A percentile compares a stretch with the other conserved stretches of the same genome.
These are phyloP conservation scores for Peromyscus aztecus DNA, from an alignment of 2,797 vertebrate species.

Conservation along the genomic window DNA sequence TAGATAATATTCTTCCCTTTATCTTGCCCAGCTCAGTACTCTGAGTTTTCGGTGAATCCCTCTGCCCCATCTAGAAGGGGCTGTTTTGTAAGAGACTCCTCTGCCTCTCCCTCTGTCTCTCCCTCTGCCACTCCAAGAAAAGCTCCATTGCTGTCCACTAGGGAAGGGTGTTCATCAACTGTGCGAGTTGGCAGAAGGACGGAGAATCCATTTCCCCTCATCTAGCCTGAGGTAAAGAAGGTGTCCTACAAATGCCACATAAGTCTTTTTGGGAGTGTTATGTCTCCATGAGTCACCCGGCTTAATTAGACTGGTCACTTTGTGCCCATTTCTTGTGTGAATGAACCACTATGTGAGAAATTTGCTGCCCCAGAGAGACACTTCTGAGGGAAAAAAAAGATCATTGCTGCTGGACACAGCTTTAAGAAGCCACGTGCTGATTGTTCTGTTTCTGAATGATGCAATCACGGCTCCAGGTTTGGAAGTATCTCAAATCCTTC, in stretches of 20 bases:
- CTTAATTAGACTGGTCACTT: constrained; percentile 61
- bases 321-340: constrained; percentile 66
- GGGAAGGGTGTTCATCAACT: not conserved
- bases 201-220: constrained; percentile 67
- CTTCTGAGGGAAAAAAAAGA: constrained; percentile 52
- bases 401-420: not conserved
- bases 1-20: not conserved
- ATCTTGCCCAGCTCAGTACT: not conserved
- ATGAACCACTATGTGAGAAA: constrained; percentile 65
- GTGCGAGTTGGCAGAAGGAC: constrained; percentile 11
- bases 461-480: not conserved
- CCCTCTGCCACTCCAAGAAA: not conserved
- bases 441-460: constrained; percentile 44
- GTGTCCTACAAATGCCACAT: constrained; percentile 66
- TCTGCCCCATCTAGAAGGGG: not conserved
- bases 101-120: not conserved
- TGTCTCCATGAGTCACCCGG: constrained; percentile 66
- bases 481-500: constrained; percentile 22
- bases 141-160: not conserved
- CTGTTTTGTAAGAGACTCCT: not conserved
- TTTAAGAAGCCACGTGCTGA: constrained; percentile 23
- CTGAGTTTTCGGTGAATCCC: not conserved
- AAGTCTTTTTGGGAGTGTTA: constrained; percentile 65
- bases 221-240: constrained; percentile 75
- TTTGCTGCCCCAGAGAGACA: constrained; percentile 55